Conservation (phyloP, 1,140 invertebrate genomes). For the Euwallacea fornicatus region DNA sequence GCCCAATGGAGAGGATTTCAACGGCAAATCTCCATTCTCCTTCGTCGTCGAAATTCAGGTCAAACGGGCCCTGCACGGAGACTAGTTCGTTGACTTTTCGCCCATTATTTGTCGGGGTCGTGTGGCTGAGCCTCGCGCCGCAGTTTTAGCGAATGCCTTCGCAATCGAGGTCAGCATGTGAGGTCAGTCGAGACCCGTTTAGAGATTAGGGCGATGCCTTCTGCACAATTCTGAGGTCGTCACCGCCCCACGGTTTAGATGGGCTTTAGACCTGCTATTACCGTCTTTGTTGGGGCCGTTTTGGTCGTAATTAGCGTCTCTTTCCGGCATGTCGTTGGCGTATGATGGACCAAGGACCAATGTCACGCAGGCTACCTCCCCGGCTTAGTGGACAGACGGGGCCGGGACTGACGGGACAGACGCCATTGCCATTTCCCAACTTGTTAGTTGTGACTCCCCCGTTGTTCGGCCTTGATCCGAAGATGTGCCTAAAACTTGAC, state of each 20-base stretch:
- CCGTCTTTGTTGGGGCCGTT: neutral
- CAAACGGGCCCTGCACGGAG: constrained; percentile 41
- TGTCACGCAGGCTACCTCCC: constrained; percentile 35
- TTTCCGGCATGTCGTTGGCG: constrained; percentile 9
- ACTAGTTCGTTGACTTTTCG: constrained; percentile 48
- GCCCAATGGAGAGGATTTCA: constrained; percentile 17
- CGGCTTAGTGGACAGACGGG: constrained; percentile 2
- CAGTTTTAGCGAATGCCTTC: constrained; percentile 26
- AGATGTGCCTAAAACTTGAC: too few species aligned
- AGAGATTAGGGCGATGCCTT: constrained; percentile 49
- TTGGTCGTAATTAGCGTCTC: neutral
- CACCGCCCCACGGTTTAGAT: neutral
- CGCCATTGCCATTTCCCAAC: too few species aligned
- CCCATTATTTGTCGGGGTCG: constrained; percentile 41
- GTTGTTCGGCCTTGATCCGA: too few species aligned
- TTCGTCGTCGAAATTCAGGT: constrained; percentile 48
- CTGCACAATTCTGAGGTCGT: constrained; percentile 50
- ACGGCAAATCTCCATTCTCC: constrained; percentile 4
- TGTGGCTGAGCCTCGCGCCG: constrained; percentile 30
- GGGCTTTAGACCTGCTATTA: neutral
- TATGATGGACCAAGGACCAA: constrained; percentile 14
- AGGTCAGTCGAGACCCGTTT: constrained; percentile 26
- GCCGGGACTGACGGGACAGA: too few species aligned
- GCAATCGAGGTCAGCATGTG: constrained; percentile 47
- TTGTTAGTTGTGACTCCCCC: too few species aligned